phyloP scores from a whole-genome alignment of 1,140 invertebrate genomes.

The silkworm (Bombyx mori) region ASM3026992v2 NC_085115.1:9999501-10000000 shows the following conservation, averaged over 20 bases:
- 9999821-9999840: background rate
- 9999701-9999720: slow-evolving; percentile 10
- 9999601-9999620: too few relatives aligned
- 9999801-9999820: slow-evolving; percentile 7
- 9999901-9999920: too few relatives aligned
- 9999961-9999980: too few relatives aligned
- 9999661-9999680: too few relatives aligned
- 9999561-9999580: slow-evolving; percentile 31
- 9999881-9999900: too few relatives aligned
- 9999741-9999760: slow-evolving; percentile 11
- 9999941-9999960: too few relatives aligned
- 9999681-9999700: background rate
- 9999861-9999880: too few relatives aligned
- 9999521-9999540: slow-evolving; percentile 40
- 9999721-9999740: slow-evolving; percentile 4
- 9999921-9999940: too few relatives aligned
- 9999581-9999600: too few relatives aligned
- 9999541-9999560: slow-evolving; percentile 38
- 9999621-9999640: too few relatives aligned
- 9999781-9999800: slow-evolving; percentile 13
- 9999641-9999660: too few relatives aligned
- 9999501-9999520: slow-evolving; percentile 56
- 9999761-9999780: slow-evolving; percentile 7
- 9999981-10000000: too few relatives aligned
- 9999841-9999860: slow-evolving; percentile 4